phyloP scores from a whole-genome alignment of 2,797 vertebrate genomes.

The Scleropages formosus region DNA sequence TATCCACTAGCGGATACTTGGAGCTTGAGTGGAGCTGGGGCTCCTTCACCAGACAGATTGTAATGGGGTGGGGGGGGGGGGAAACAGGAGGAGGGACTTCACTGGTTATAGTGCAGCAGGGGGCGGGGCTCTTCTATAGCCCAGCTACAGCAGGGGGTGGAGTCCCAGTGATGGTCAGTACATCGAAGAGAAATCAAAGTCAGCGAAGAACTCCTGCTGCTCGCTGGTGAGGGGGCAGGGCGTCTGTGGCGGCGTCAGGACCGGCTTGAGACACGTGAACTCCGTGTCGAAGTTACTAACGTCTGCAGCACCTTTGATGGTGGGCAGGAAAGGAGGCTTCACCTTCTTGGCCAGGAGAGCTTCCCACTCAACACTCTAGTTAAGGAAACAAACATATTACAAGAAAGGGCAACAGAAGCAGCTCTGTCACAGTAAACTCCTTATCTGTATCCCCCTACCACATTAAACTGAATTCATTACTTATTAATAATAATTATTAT shows the following conservation, averaged over 20 bases:
- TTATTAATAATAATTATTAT: too few species aligned
- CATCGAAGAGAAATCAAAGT: constrained; percentile 85
- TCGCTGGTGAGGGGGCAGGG: constrained; percentile 61
- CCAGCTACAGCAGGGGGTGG: background rate
- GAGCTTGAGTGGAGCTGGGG: too few species aligned
- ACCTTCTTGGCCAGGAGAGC: constrained; percentile 75
- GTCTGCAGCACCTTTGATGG: constrained; percentile 68
- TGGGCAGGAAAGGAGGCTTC: constrained; percentile 83
- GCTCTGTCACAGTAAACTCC: too few species aligned
- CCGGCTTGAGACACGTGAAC: constrained; percentile 82
- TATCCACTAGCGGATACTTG: too few species aligned
- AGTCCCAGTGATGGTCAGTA: constrained; percentile 50
- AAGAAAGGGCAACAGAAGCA: background rate
- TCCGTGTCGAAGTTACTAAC: constrained; percentile 88
- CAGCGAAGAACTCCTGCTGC: constrained; percentile 80
- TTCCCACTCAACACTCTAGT: constrained; percentile 79
- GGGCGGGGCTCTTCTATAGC: background rate
- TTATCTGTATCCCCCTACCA: too few species aligned
- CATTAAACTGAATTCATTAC: too few species aligned
- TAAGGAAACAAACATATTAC: constrained; percentile 4
- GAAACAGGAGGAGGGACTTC: too few species aligned
- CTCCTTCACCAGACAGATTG: background rate
- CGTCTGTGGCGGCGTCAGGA: constrained; percentile 77
- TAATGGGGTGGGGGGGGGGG: background rate
- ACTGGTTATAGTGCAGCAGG: background rate